Conservation (phyloP, 2,113 vertebrate genomes). For the Bos taurus region DNA sequence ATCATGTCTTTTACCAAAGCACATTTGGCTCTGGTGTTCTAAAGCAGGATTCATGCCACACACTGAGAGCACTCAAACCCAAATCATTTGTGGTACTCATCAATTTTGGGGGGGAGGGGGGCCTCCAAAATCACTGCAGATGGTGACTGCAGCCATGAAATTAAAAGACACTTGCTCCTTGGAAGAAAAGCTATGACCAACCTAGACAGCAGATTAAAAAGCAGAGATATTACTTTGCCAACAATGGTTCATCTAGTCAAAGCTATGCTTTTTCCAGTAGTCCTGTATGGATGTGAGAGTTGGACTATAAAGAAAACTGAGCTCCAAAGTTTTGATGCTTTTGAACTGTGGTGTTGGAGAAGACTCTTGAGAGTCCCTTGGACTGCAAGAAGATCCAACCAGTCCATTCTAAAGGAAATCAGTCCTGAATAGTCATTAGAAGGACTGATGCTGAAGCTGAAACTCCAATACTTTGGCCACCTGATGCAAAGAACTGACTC, state of each 20-base stretch:
- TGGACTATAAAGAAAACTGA: background rate
- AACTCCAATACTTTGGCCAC: background rate
- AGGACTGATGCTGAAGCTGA: background rate
- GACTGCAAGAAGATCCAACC: background rate
- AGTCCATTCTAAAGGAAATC: background rate
- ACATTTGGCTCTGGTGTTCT: background rate
- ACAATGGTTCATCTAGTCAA: background rate
- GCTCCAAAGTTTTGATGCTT: background rate
- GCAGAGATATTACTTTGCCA: background rate
- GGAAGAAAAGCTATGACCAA: background rate
- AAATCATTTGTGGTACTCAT: background rate
- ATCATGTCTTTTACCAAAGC: background rate
- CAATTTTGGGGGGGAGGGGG: fast-evolving
- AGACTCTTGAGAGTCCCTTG: background rate
- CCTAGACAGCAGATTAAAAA: background rate
- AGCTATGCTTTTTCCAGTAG: background rate
- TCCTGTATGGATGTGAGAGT: background rate
- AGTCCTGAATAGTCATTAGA: background rate
- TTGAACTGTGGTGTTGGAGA: background rate
- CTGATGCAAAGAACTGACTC: background rate
- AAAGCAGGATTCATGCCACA: background rate
- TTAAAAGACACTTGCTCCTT: background rate
- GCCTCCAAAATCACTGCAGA: background rate
- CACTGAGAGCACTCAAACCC: background rate
- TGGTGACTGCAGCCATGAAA: background rate